Conservation (phyloP, 2,797 vertebrate genomes). For the Phalanger gymnotis region DNA sequence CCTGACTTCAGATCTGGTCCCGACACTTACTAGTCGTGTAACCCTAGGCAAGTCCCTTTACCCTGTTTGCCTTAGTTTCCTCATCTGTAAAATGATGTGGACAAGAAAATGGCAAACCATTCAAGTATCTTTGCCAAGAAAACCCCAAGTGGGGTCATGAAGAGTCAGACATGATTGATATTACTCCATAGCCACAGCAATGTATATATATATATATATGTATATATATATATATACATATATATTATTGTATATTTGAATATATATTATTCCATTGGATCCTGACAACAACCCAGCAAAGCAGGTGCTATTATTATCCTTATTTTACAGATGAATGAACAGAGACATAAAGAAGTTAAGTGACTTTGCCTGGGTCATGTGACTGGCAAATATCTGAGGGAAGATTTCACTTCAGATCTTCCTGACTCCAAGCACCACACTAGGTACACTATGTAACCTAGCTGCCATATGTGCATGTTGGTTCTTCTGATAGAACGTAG, state of each 20-base stretch:
- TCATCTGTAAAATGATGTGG: background rate
- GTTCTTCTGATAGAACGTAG: background rate
- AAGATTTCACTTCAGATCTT: background rate
- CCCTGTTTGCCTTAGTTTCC: background rate
- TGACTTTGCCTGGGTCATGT: background rate
- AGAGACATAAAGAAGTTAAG: background rate
- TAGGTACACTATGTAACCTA: background rate
- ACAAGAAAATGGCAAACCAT: background rate
- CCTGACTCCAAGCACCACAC: background rate
- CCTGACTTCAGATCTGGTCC: background rate
- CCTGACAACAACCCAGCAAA: background rate
- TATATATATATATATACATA: background rate
- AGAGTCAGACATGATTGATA: background rate
- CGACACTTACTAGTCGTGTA: background rate
- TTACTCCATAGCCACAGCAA: background rate
- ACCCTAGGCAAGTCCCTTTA: background rate
- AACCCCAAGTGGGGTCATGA: background rate
- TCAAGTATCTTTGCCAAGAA: background rate
- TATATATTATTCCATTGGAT: background rate
- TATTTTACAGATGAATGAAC: background rate
- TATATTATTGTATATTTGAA: background rate
- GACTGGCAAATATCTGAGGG: background rate
- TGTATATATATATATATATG: no score
- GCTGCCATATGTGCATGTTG: background rate
- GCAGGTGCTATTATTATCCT: background rate